These are phyloP conservation scores for Polypterus bichir DNA, from an alignment of 2,113 vertebrate species.

Conservation along the genomic window DNA sequence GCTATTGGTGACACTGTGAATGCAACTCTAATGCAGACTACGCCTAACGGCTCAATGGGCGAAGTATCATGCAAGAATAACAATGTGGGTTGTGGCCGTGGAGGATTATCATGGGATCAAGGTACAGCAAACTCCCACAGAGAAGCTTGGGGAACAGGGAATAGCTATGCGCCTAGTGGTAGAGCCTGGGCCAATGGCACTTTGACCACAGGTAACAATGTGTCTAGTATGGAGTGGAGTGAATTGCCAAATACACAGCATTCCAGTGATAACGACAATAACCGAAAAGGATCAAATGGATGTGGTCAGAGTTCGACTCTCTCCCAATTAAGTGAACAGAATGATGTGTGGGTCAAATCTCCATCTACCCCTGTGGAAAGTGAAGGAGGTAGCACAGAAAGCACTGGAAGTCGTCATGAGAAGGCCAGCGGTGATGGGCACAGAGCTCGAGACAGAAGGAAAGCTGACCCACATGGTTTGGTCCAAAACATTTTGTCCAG, in stretches of 20 bases:
- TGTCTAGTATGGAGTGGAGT: constrained; percentile 73
- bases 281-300: constrained; percentile 74
- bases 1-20: constrained; percentile 95
- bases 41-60: constrained; percentile 49
- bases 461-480: constrained; percentile 50
- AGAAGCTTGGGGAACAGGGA: constrained; percentile 58
- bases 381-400: constrained; percentile 66
- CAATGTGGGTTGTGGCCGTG: constrained; percentile 60
- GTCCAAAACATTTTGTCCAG: constrained; percentile 52
- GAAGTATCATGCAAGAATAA: constrained; percentile 68
- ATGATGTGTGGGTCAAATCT: constrained; percentile 58
- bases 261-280: constrained; percentile 53
- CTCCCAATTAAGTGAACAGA: constrained; percentile 44
- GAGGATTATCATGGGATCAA: constrained; percentile 70
- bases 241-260: constrained; percentile 66
- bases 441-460: constrained; percentile 51
- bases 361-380: constrained; percentile 51
- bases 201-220: constrained; percentile 54
- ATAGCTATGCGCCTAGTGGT: constrained; percentile 46
- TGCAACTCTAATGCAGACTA: constrained; percentile 80
- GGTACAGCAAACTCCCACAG: constrained; percentile 53
- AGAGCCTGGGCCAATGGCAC: constrained; percentile 67
- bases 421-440: constrained; percentile 46
- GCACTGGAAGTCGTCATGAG: constrained; percentile 65
- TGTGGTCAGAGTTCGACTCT: constrained; percentile 44